phyloP scores from a whole-genome alignment of 2,888 invertebrate genomes.

The Troides aeacus region DNA sequence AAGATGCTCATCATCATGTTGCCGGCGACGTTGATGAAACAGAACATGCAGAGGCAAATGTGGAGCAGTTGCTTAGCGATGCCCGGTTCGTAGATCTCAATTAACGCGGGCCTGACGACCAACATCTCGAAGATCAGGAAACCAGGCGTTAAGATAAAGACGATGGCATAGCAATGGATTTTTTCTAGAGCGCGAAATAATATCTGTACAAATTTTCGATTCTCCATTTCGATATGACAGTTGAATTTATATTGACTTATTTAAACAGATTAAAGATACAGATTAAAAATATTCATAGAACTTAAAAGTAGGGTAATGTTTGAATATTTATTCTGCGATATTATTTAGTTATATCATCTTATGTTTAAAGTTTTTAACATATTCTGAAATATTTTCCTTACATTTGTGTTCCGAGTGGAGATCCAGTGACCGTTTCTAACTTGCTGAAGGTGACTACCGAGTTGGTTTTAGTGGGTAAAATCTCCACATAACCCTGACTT shows the following conservation, averaged over 20 bases:
- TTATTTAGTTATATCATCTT: no score
- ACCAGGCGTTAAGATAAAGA: conserved; percentile 49
- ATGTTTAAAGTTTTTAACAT: no score
- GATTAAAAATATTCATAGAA: neutral
- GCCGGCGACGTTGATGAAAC: conserved; percentile 56
- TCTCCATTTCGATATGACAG: conserved; percentile 16
- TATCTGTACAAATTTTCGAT: conserved; percentile 6
- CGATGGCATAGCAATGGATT: conserved; percentile 39
- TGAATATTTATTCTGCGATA: neutral
- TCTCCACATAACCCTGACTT: no score
- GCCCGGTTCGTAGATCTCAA: conserved; percentile 42
- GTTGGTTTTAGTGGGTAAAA: no score
- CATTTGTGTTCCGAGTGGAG: no score
- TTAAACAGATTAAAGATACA: neutral
- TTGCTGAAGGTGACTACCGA: no score
- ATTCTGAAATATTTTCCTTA: no score
- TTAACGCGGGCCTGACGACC: conserved; percentile 48
- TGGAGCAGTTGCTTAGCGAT: conserved; percentile 43
- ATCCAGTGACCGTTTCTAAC: no score
- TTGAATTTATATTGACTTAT: conserved; percentile 1
- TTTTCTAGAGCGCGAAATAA: conserved; percentile 36
- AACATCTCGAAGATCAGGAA: conserved; percentile 53
- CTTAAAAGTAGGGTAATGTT: neutral
- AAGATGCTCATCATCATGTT: conserved; percentile 55
- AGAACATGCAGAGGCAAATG: conserved; percentile 44